Percentiles rank a stretch among this genome's conserved stretches.
phyloP scores from a whole-genome alignment of 2,113 vertebrate genomes.

The Xenopus borealis region DNA sequence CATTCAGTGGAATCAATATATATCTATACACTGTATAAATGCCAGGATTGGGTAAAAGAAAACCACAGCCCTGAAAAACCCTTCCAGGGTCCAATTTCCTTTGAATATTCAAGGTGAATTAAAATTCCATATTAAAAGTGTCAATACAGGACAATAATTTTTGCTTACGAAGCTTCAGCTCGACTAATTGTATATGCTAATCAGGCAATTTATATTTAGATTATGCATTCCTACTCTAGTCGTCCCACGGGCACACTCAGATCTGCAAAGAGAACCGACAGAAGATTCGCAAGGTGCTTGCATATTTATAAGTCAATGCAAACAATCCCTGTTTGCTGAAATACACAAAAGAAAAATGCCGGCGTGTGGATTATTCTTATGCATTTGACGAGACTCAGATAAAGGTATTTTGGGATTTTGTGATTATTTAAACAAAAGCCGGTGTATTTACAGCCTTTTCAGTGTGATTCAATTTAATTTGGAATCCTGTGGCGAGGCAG shows the following conservation, averaged over 20 bases:
- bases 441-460: slow-evolving; percentile 26
- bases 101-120: slow-evolving; percentile 87
- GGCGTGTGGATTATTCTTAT: slow-evolving; percentile 62
- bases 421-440: slow-evolving; percentile 48
- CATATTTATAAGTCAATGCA: slow-evolving; percentile 98
- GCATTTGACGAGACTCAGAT: slow-evolving; percentile 54
- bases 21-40: no score
- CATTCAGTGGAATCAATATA: no score
- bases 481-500: slow-evolving; percentile 2
- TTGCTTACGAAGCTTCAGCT: slow-evolving; percentile 92
- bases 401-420: slow-evolving; percentile 47
- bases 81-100: slow-evolving; percentile 66
- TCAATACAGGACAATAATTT: slow-evolving; percentile 88
- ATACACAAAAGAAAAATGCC: slow-evolving; percentile 60
- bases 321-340: slow-evolving; percentile 78
- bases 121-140: slow-evolving; percentile 84
- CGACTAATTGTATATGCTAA: slow-evolving; percentile 99
- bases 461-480: no score
- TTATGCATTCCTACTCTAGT: slow-evolving; percentile 98
- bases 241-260: slow-evolving; percentile 88
- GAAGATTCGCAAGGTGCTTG: slow-evolving; percentile 89
- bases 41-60: no score
- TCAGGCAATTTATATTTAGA: slow-evolving; percentile 99
- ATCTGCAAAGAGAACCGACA: slow-evolving; percentile 88
- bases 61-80: slow-evolving; percentile 53